Evolutionary conservation across 1,140 invertebrate species (phyloP).

Genomic region (Plectrocnemia conspersa): DNA sequence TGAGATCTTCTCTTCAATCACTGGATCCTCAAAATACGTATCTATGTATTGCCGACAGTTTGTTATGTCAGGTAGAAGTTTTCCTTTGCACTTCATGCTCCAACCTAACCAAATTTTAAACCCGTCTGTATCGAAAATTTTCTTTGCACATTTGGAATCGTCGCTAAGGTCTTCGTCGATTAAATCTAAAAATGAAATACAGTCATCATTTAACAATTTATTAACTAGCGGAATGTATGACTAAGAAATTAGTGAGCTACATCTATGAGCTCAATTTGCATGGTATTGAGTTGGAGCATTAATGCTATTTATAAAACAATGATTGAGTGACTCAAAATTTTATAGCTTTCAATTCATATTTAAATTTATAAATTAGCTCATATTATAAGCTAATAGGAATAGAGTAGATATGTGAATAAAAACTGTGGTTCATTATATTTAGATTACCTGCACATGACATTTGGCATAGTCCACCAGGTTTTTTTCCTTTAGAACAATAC

Average conservation of each 20-base stretch:
- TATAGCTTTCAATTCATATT: too few relatives aligned
- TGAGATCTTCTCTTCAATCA: neutral
- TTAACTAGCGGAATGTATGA: too few relatives aligned
- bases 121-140: slow-evolving; percentile 35
- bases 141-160: slow-evolving; percentile 36
- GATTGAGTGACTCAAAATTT: too few relatives aligned
- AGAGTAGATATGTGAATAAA: slow-evolving; percentile 2
- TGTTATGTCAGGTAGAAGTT: slow-evolving; percentile 40
- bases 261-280: too few relatives aligned
- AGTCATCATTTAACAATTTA: too few relatives aligned
- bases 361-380: too few relatives aligned
- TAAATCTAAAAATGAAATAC: slow-evolving; percentile 32
- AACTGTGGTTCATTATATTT: neutral
- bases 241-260: too few relatives aligned
- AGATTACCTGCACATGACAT: neutral
- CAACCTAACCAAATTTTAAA: slow-evolving; percentile 39
- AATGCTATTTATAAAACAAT: too few relatives aligned
- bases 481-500: neutral
- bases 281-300: too few relatives aligned
- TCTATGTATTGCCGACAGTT: slow-evolving; percentile 11
- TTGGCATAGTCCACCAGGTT: neutral
- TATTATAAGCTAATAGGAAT: too few relatives aligned
- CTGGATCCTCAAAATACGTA: neutral
- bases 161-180: slow-evolving; percentile 36
- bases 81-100: slow-evolving; percentile 48